Evolutionary conservation across 2,888 invertebrate genomes (phyloP).

Genomic region (Eristalinus sepulchralis): DNA sequence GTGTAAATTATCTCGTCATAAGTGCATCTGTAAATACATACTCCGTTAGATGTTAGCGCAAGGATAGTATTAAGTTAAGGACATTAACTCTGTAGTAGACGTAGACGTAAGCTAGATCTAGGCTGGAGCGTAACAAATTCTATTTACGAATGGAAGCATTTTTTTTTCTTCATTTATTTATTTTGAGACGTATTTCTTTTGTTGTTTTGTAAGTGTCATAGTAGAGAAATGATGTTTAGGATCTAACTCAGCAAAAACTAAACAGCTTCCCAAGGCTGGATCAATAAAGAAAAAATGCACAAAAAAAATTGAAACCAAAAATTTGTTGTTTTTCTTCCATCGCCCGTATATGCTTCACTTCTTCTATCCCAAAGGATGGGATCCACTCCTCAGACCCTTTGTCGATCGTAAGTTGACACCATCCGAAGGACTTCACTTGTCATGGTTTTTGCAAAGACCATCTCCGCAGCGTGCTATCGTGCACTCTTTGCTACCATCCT

Average conservation of each 20-base stretch:
- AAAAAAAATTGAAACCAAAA: not conserved
- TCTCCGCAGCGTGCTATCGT: no score
- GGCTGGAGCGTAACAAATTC: conserved; percentile 28
- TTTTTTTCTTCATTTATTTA: conserved; percentile 44
- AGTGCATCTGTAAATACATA: conserved; percentile 52
- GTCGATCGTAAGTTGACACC: no score
- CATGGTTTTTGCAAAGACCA: no score
- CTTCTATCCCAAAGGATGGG: no score
- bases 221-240: not conserved
- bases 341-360: no score
- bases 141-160: not conserved
- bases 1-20: conserved; percentile 55
- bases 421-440: no score
- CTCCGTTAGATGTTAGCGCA: conserved; percentile 1
- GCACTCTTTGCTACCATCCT: no score
- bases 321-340: not conserved
- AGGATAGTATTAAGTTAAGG: conserved; percentile 38
- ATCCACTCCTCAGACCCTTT: no score
- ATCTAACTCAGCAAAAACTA: not conserved
- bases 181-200: conserved; percentile 44
- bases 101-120: conserved; percentile 4
- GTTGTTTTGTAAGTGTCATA: conserved; percentile 48
- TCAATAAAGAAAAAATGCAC: not conserved
- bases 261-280: no score
- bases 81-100: not conserved